Base-by-base conservation (phyloP, 1,140 invertebrate genomes). In the Triops cancriformis region DNA sequence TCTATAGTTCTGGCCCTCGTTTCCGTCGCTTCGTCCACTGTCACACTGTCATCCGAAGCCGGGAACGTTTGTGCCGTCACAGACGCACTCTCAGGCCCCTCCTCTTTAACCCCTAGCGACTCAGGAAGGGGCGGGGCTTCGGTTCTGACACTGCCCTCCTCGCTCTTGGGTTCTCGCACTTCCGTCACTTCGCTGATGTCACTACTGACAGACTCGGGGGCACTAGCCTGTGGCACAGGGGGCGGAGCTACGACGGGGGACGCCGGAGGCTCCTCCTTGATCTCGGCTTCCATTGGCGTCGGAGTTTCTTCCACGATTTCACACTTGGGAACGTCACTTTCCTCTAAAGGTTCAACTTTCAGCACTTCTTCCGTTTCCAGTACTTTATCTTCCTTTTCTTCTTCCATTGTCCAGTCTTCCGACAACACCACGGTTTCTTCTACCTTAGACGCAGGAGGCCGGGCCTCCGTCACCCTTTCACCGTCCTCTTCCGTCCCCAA, bases 401-500 rank as follows among this genome's bases (percentile, higher is more conserved):
- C 37, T 23, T 18, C 9, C 41, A n/a, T 43, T 41, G 10, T 76
- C n/a, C n/a, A n/a, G n/a, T n/a, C 75, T 51, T 42, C 41, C 10
- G 10, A 12, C 41, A 26, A 28, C 41, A 1, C n/a, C 11, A 42
- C 9, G 26, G 2, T 6, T 27, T 72, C 72, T 18, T 3, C 26
- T 27, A 76, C n/a, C 5, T 45, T 41, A 2, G 45, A n/a, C 26
- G 43, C 3, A 14, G 37, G 43, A n/a, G 28, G 26, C 77, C 3
- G 4, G 18, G 31, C 76, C n/a, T 42, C 31, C 4, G 43, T 64
- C 12, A 51, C 18, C 11, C 1, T 79, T 75, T 42, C 75, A 43
- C 7, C 78, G 9, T 72, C 26, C 45, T 42, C 79, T 41, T 79
- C 78, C 26, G 26, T 79, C 14, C 78, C 26, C 45, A 41, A 26